A percentile compares a stretch with the other conserved stretches of the same genome.
Evolutionary conservation across 2,113 vertebrate genomes (phyloP).

Genomic region (Zapornia atra): DNA sequence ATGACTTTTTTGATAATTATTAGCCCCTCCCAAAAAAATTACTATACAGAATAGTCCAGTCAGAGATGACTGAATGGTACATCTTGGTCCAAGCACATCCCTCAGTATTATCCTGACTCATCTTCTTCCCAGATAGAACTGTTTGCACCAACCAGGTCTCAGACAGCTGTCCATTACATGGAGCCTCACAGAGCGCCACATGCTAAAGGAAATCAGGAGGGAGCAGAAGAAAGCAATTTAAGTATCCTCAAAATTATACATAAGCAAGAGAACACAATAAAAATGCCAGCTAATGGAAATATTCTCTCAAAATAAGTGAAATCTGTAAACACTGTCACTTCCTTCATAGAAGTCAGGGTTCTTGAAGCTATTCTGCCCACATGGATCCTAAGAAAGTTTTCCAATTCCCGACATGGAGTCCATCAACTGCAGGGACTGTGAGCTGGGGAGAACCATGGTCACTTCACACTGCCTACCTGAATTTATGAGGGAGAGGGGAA

Average conservation of each 20-base stretch:
- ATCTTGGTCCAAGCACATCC: neutral
- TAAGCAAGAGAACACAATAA: neutral
- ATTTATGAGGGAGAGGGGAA: neutral
- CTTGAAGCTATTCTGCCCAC: neutral
- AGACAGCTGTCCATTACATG: neutral
- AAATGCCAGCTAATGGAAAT: neutral
- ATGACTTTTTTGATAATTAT: neutral
- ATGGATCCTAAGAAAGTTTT: neutral
- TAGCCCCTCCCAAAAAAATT: neutral
- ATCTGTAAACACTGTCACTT: neutral
- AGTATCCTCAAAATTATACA: neutral
- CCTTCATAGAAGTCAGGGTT: neutral
- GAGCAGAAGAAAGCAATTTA: neutral
- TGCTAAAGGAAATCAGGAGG: neutral
- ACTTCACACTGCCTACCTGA: rapidly evolving
- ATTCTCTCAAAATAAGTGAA: neutral
- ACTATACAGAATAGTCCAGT: neutral
- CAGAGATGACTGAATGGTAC: neutral
- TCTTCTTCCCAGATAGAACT: neutral
- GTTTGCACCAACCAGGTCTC: neutral
- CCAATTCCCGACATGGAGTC: neutral
- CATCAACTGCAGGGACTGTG: neutral
- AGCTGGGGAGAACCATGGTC: neutral
- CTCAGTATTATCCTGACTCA: neutral
- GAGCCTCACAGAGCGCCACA: neutral